Base-by-base conservation (phyloP, 2,113 vertebrate genomes). In the Uropsilus gracilis region DNA sequence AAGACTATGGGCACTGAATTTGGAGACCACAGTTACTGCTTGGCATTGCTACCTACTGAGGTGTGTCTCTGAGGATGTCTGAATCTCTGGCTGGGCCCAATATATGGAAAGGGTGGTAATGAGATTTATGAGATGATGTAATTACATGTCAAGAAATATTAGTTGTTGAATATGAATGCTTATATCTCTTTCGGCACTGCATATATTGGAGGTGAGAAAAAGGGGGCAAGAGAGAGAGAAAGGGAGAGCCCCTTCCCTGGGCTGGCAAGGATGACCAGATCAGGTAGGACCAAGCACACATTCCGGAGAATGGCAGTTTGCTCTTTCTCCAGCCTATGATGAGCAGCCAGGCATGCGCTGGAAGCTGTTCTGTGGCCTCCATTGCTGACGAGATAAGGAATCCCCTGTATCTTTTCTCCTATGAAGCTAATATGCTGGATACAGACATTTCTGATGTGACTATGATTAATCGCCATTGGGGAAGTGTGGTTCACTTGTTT, bases 101-200 rank as follows among this genome's bases (percentile, higher is more conserved):
- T n/a, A 78, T 73, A 71, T 20, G 46, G 77, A 78, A 55, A 93
- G 46, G n/a, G 68, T 13, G 50, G 28, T 73, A 37, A 84, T 32
- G 37, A 89, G 61, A 81, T 59, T 72, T 71, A 86, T 71, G 64
- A 61, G 73, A 92, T 72, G 73, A 86, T 66, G 46, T 82, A 86
- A 87, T 48, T 59, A 68, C 7, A 42, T 18, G 82, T 37, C 57
- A 91, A 90, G 76, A 94, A 72, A 69, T 2, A 22, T 44, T 22
- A 42, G 69, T 22, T 28, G 69, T 22, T 28, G 53, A 75, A 63
- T 78, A 76, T 11, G 9, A 82, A 81, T 69, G 55, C 20, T 9
- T 63, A 0, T 22, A 46, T 13, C 28, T 66, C 86, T 44, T 77
- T 55, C 83, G 32, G 68, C 13, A 46, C 32, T 34, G 34, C 77